Evolutionary conservation across 2,888 invertebrate species (phyloP), one percentile per base, ranked within the genome.

Genomic region (Brenthis hecate): DNA sequence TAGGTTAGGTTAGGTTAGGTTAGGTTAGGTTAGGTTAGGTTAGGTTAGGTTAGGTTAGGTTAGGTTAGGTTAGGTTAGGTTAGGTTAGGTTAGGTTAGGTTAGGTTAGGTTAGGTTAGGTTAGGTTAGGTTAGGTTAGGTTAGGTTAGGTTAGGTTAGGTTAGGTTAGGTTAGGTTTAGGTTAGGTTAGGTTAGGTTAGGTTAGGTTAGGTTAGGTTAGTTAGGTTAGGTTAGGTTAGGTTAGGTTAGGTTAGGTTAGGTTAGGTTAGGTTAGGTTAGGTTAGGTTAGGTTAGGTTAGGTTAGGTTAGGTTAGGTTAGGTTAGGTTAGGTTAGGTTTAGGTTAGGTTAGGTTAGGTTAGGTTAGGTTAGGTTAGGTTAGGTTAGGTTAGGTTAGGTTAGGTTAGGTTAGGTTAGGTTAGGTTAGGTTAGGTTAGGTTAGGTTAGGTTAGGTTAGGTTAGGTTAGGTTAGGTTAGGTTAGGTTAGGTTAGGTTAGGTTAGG

Each of bases 371-470:
- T 53, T 53, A 53, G 53, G 53, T 53, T 53, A 53, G 23, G 50
- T 16, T 50, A 54, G 16, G 19, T 53, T 53, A 53, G 53, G 32
- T 56, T 56, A 56, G 56, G 56, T 56, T 56, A 56, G 56, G 56
- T 56, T 56, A 56, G 56, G 56, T 56, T 56, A 56, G 56, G 32
- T 32, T 56, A 56, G 56, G 56, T 56, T 48, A 53, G 23, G 47
- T 19, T 53, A 60, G n/a, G 61, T 56, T 56, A 56, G 56, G 56
- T 56, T 56, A 56, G 56, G 56, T 56, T 56, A 56, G 56, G 56
- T 56, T 56, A 56, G 56, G 56, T 28, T 56, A 56, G 56, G 56
- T 56, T 56, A 56, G 56, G 56, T 56, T 56, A 56, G 56, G 23
- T 56, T 28, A 28, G 56, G 23, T 56, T 28, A 28, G 56, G 23